These are phyloP conservation scores for Aricia agestis DNA, from an alignment of 1,140 invertebrate species.

Conservation along the genomic window DNA sequence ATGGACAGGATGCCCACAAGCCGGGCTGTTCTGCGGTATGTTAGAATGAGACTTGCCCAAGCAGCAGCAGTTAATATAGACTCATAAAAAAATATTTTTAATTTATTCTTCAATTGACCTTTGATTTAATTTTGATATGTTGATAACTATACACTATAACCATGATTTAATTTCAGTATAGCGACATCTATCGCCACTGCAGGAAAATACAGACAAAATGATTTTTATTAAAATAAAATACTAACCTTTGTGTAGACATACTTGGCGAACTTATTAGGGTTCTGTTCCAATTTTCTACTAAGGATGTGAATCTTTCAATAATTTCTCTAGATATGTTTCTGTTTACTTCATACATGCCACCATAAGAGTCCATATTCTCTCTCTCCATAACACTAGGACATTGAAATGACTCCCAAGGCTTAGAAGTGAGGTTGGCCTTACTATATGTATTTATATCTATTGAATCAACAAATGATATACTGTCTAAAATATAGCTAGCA, in stretches of 20 bases:
- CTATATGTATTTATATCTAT: constrained; percentile 32
- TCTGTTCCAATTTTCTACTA: not conserved
- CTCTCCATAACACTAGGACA: constrained; percentile 55
- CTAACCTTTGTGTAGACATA: constrained; percentile 48
- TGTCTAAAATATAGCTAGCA: constrained; percentile 45
- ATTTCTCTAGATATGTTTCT: constrained; percentile 46
- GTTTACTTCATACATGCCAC: constrained; percentile 35
- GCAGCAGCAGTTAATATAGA: too few relatives aligned
- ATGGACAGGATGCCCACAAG: too few relatives aligned
- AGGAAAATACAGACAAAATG: constrained; percentile 6
- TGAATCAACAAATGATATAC: constrained; percentile 52
- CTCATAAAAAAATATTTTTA: too few relatives aligned
- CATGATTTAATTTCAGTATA: too few relatives aligned
- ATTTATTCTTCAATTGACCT: too few relatives aligned
- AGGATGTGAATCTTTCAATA: constrained; percentile 32
- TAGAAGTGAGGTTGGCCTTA: constrained; percentile 33
- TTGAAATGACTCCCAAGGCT: constrained; percentile 48
- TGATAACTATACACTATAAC: too few relatives aligned
- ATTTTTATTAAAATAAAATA: too few relatives aligned
- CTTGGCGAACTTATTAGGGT: constrained; percentile 36
- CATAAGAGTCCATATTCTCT: constrained; percentile 49
- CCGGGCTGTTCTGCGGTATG: too few relatives aligned
- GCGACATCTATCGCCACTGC: too few relatives aligned
- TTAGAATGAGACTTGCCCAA: too few relatives aligned
- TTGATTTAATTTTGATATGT: too few relatives aligned